Evolutionary conservation across 2,113 vertebrate genomes (phyloP), one percentile per base, ranked within the genome.

Genomic region (Plotosus lineatus): DNA sequence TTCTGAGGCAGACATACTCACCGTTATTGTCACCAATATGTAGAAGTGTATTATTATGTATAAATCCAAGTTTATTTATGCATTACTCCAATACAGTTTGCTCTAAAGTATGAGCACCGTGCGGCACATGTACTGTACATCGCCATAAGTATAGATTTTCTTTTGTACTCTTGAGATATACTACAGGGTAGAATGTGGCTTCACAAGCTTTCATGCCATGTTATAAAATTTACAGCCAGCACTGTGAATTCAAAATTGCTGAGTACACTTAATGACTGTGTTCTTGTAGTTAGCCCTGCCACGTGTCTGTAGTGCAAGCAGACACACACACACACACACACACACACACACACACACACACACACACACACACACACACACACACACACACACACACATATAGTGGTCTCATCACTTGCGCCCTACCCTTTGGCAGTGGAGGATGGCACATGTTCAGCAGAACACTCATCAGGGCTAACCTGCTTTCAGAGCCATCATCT

Each of bases 391-490:
- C 78, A 73, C 79, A 74, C 33, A 81, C 38, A 53, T 60, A 63
- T 53, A 79, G 11, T 79, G 69, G 66, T 76, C 72, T 75, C 60
- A 53, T 58, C 63, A 63, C 38, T 82, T 71, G 51, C 76, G 77
- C 75, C 77, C 77, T 76, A 46, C 72, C 80, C 68, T 42, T 60
- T 48, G 82, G 75, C 76, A 79, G 55, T 42, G 58, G 40, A 66
- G 19, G 56, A 66, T 19, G 40, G 65, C 61, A 80, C 82, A 84
- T 48, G 83, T 50, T 86, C 82, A 86, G 83, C 77, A 77, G 68
- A 86, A 86, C 31, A 31, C 50, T 73, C 50, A 75, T 84, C 86
- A 84, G 71, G 74, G 65, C 76, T 60, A 87, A 80, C 78, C 55
- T 80, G 17, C 80, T 69, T 78, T 73, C 60, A 50, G 61, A 53